A percentile compares a stretch with the other conserved stretches of the same genome.
phyloP scores from a whole-genome alignment of 2,888 invertebrate genomes.

The Oxystoma pomonae region DNA sequence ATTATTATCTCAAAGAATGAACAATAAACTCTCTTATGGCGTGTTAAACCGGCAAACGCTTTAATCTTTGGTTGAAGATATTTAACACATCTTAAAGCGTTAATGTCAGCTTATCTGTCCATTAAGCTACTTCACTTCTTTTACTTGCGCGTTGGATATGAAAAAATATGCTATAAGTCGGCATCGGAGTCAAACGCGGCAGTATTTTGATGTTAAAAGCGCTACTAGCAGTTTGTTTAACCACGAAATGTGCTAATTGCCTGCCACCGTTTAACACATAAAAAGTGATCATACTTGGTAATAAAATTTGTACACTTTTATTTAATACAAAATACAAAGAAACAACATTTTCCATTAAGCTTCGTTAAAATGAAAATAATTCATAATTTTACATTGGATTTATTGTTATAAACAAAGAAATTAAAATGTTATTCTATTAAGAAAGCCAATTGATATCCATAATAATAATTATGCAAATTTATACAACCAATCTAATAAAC shows the following conservation, averaged over 20 bases:
- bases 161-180: no score
- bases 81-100: slow-evolving; percentile 46
- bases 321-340: no score
- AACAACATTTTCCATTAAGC: no score
- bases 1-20: slow-evolving; percentile 21
- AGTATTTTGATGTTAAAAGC: slow-evolving; percentile 39
- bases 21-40: slow-evolving; percentile 14
- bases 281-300: background rate
- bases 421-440: no score
- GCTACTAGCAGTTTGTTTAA: slow-evolving; percentile 44
- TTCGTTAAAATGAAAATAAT: no score
- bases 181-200: slow-evolving; percentile 12
- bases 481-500: background rate
- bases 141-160: slow-evolving; percentile 20
- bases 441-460: no score
- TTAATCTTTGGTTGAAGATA: slow-evolving; percentile 36
- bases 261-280: slow-evolving; percentile 12
- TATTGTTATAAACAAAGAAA: no score
- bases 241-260: slow-evolving; percentile 43
- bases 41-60: slow-evolving; percentile 21
- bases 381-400: no score
- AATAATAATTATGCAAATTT: no score
- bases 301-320: background rate
- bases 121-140: slow-evolving; percentile 40
- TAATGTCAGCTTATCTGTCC: slow-evolving; percentile 46